These are phyloP conservation scores for Pinctada fucata DNA, from an alignment of 2,888 invertebrate species.

Conservation along the genomic window DNA sequence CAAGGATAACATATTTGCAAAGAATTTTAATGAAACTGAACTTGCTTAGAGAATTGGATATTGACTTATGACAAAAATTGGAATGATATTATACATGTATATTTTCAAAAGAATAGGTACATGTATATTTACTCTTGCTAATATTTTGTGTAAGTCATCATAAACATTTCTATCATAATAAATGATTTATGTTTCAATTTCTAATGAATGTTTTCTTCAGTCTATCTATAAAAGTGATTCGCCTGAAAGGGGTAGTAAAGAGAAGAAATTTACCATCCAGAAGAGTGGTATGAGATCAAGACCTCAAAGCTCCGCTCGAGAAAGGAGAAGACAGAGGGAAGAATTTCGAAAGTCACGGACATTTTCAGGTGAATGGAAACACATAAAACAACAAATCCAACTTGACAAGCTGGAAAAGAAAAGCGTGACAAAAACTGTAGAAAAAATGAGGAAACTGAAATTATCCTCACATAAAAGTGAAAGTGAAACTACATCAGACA, in stretches of 20 bases:
- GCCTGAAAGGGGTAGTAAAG: slow-evolving; percentile 14
- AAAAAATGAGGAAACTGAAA: slow-evolving; percentile 20
- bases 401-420: slow-evolving; percentile 4
- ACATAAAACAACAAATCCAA: slow-evolving; percentile 28
- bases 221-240: slow-evolving; percentile 27
- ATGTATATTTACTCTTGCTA: too few relatives aligned
- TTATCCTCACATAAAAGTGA: not conserved
- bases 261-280: not conserved
- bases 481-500: slow-evolving; percentile 6
- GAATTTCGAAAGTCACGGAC: slow-evolving; percentile 14
- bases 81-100: too few relatives aligned
- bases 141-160: too few relatives aligned
- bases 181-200: too few relatives aligned
- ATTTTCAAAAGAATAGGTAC: too few relatives aligned
- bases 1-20: too few relatives aligned
- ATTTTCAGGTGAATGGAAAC: slow-evolving; percentile 25
- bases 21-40: too few relatives aligned
- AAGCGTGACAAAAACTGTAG: slow-evolving; percentile 19
- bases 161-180: too few relatives aligned
- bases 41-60: too few relatives aligned
- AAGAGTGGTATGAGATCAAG: not conserved
- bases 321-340: slow-evolving; percentile 10
- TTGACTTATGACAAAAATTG: too few relatives aligned
- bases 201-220: not conserved
- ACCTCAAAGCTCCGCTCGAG: slow-evolving; percentile 17